phyloP scores from a whole-genome alignment of 92 coral and sea anemone genomes.

The Paramuricea clavata region DNA sequence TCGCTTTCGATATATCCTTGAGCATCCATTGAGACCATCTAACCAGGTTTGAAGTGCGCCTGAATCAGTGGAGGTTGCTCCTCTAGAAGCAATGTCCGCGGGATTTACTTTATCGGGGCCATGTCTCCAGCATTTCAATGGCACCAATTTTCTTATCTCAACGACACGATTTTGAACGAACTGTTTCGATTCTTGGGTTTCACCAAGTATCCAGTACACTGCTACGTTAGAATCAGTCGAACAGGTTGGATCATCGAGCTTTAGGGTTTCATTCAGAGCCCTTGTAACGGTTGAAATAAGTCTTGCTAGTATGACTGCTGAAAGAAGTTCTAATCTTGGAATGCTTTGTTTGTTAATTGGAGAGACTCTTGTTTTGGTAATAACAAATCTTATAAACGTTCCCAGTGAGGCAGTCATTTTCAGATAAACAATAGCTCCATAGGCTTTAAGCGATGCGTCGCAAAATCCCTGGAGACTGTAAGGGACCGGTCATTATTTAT shows the following conservation, averaged over 20 bases:
- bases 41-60: too few species aligned
- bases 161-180: conserved; percentile 29
- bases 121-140: too few species aligned
- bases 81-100: too few species aligned
- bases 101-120: too few species aligned
- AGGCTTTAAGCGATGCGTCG: background rate
- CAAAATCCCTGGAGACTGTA: conserved; percentile 9
- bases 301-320: conserved; percentile 19
- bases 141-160: background rate
- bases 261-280: background rate
- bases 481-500: too few species aligned
- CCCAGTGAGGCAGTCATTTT: background rate
- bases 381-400: background rate
- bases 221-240: conserved; percentile 15
- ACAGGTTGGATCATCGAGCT: background rate
- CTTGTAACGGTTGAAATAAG: conserved; percentile 5
- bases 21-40: too few species aligned
- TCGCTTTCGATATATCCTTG: too few species aligned
- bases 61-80: too few species aligned
- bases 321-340: conserved; percentile 16
- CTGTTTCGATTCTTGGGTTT: background rate
- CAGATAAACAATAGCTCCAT: conserved; percentile 14
- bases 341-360: conserved; percentile 15
- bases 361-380: conserved; percentile 20
- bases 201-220: conserved; percentile 24